Base-by-base conservation (phyloP, 1,140 invertebrate species). In the Achroia grisella region DNA sequence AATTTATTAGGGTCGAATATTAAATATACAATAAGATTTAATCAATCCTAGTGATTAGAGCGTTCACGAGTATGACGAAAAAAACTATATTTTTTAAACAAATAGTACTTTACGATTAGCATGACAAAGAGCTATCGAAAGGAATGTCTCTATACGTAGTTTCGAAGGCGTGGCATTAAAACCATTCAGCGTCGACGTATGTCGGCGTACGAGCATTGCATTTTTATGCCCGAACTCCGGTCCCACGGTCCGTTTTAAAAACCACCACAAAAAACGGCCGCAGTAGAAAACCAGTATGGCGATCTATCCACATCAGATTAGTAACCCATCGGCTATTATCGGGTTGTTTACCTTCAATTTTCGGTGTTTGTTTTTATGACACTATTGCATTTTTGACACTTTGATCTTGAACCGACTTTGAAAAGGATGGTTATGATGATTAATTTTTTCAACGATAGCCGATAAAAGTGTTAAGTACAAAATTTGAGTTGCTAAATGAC, bases 221-320 rank as follows among this genome's bases (percentile, higher is more conserved):
- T 70, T 62, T 65, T 67, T 62, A 62, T 57, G 56, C 10, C 30
- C 46, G 34, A 46, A 51, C 48, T 46, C 56, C 49, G 54, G 54
- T 62, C 56, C 29, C 59, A 55, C 51, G 57, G 50, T 48, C 48
- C 54, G 57, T 56, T 52, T 56, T 44, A 59, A 56, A 61, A 65
- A 58, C 49, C 47, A 57, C 39, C 36, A 60, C 54, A 69, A 62
- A 69, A 69, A 69, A 59, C 49, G 52, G 52, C 41, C 60, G 56
- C 46, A 39, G 40, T 53, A 61, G n/a, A 55, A 65, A 65, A 65
- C 56, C 53, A 53, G 61, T 60, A 53, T 50, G 39, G 44, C 44
- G 6, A 46, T 46, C 29, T 28, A 39, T 46, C 44, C 44, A 46
- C 44, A 36, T 46, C 44, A 35, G 44, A 39, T 46, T 46, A 46